Evolutionary conservation across 1,140 invertebrate genomes (phyloP).

Genomic region (Neoseiulus cucumeris): DNA sequence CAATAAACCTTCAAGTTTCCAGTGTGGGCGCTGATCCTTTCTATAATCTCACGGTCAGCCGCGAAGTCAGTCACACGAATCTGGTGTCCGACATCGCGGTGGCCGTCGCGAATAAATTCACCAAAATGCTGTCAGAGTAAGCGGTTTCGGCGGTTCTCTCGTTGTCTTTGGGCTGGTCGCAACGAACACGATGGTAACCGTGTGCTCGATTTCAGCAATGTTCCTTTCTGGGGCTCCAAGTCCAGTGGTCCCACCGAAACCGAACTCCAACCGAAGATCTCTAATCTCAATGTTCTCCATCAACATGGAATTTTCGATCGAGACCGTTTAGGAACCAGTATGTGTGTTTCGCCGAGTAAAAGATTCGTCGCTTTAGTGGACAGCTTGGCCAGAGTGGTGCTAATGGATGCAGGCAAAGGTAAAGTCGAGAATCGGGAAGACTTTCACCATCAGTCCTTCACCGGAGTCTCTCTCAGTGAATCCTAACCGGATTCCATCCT

Average conservation of each 20-base stretch:
- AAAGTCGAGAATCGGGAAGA: no score
- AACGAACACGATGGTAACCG: not conserved
- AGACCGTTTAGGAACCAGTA: not conserved
- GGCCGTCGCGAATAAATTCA: not conserved
- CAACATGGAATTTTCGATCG: not conserved
- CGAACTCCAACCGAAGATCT: not conserved
- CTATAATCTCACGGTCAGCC: not conserved
- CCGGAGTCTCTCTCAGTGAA: no score
- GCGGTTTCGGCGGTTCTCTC: not conserved
- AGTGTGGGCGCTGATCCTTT: constrained; percentile 8
- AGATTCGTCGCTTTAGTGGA: not conserved
- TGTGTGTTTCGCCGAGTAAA: not conserved
- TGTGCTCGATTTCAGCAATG: not conserved
- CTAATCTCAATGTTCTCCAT: not conserved
- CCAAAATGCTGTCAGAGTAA: not conserved
- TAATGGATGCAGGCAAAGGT: not conserved
- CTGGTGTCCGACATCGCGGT: not conserved
- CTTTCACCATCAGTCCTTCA: no score
- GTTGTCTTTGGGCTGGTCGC: not conserved
- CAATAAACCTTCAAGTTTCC: not conserved
- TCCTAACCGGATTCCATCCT: no score
- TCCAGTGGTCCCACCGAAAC: not conserved
- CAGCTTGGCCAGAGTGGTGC: not conserved
- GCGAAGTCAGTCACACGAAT: not conserved
- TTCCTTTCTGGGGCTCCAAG: constrained; percentile 1